phyloP scores from a whole-genome alignment of 1,140 invertebrate species.

The Drosophila neocordata region DNA sequence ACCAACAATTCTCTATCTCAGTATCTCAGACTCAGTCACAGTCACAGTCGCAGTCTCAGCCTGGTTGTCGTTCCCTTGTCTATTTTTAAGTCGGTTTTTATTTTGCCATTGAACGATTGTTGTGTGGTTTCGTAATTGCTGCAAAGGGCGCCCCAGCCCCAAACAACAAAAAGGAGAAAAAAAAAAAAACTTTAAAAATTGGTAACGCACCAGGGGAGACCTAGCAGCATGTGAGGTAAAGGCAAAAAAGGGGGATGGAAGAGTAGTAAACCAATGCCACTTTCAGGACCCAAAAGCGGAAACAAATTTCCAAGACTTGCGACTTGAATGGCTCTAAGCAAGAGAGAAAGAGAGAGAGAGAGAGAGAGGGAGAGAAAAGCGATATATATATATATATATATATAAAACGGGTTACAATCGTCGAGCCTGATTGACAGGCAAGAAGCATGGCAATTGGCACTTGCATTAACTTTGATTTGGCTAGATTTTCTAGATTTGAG shows the following conservation, averaged over 20 bases:
- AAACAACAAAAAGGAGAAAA: conserved; percentile 30
- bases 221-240: background rate
- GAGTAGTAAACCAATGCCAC: conserved; percentile 39
- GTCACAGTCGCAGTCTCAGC: conserved; percentile 9
- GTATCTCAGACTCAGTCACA: background rate
- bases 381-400: conserved; percentile 2
- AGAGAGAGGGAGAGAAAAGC: conserved; percentile 2
- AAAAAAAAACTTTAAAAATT: conserved; percentile 75
- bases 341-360: conserved; percentile 1
- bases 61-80: conserved; percentile 58
- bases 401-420: conserved; percentile 45
- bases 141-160: conserved; percentile 60
- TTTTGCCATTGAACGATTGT: conserved; percentile 78
- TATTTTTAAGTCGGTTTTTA: conserved; percentile 79
- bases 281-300: conserved; percentile 63
- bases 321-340: conserved; percentile 39
- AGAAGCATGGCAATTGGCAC: conserved; percentile 67
- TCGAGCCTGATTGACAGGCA: conserved; percentile 63
- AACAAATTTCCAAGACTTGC: conserved; percentile 74
- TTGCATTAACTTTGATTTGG: conserved; percentile 72
- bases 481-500: conserved; percentile 32
- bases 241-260: background rate
- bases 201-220: conserved; percentile 59
- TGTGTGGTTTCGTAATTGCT: conserved; percentile 79
- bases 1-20: conserved; percentile 38